A percentile compares a stretch with the other conserved stretches of the same genome.
phyloP scores from a whole-genome alignment of 2,888 invertebrate genomes.

The Polydrusus cervinus region DNA sequence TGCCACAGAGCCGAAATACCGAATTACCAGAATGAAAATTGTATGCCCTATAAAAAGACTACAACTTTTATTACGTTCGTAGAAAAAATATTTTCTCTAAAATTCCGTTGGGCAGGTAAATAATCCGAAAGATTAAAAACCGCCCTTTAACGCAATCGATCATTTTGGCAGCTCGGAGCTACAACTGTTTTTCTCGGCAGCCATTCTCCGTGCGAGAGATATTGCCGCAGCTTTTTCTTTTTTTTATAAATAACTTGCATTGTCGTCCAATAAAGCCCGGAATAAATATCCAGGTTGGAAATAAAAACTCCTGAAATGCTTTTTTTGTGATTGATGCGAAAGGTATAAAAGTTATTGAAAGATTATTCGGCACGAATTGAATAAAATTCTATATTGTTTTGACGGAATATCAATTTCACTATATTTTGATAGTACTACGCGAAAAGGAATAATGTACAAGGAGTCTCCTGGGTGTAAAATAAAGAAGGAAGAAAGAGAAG shows the following conservation, averaged over 20 bases:
- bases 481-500: too few relatives aligned
- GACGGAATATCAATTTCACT: neutral
- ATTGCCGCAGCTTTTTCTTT: constrained; percentile 10
- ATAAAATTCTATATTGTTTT: neutral
- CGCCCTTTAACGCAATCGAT: constrained; percentile 6
- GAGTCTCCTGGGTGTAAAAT: too few relatives aligned
- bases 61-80: too few relatives aligned
- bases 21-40: too few relatives aligned
- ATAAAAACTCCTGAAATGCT: constrained; percentile 14
- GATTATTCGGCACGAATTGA: neutral
- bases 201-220: constrained; percentile 10
- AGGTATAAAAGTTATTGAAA: constrained; percentile 4
- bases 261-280: constrained; percentile 19
- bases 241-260: constrained; percentile 18
- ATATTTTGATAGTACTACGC: neutral
- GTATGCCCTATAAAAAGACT: too few relatives aligned
- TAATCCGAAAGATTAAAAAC: constrained; percentile 4
- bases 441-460: too few relatives aligned
- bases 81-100: neutral
- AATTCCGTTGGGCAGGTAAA: neutral
- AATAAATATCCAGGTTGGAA: constrained; percentile 16
- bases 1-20: too few relatives aligned
- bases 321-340: constrained; percentile 9
- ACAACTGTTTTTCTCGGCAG: constrained; percentile 17
- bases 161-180: constrained; percentile 9